Evolutionary conservation across 2,113 vertebrate genomes (phyloP).

Genomic region (Bufo bufo): DNA sequence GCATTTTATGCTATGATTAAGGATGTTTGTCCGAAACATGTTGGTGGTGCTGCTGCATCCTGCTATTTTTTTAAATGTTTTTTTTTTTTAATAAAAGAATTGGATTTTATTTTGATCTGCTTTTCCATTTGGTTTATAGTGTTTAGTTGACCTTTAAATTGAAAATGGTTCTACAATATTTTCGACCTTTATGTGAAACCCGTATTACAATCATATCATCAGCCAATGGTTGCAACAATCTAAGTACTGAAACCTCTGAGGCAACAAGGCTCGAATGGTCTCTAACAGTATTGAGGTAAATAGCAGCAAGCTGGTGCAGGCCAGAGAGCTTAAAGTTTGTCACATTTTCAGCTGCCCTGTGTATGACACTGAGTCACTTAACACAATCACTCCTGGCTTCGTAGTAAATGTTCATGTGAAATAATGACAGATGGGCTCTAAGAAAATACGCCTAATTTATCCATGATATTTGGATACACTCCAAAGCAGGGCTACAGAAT

Average conservation of each 20-base stretch:
- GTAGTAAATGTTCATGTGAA: conserved; percentile 31
- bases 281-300: not conserved
- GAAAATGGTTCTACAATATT: not conserved
- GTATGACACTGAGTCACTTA: conserved; percentile 41
- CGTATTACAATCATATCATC: not conserved
- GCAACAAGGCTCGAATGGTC: not conserved
- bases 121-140: no score
- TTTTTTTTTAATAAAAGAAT: no score
- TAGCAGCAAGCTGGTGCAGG: not conserved
- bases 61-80: no score
- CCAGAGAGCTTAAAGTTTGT: not conserved
- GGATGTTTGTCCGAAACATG: no score
- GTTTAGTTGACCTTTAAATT: not conserved
- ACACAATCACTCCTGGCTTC: conserved; percentile 3
- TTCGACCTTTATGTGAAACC: not conserved
- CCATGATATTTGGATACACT: conserved; percentile 37
- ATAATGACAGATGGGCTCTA: conserved; percentile 48
- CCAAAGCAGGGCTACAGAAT: conserved; percentile 22
- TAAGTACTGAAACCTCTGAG: not conserved
- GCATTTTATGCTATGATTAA: no score
- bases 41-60: no score
- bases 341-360: conserved; percentile 31
- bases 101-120: no score
- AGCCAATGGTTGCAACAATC: not conserved
- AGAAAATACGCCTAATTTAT: conserved; percentile 54